Base-by-base conservation (phyloP, 2,888 invertebrate genomes). In the Pammene aurita region DNA sequence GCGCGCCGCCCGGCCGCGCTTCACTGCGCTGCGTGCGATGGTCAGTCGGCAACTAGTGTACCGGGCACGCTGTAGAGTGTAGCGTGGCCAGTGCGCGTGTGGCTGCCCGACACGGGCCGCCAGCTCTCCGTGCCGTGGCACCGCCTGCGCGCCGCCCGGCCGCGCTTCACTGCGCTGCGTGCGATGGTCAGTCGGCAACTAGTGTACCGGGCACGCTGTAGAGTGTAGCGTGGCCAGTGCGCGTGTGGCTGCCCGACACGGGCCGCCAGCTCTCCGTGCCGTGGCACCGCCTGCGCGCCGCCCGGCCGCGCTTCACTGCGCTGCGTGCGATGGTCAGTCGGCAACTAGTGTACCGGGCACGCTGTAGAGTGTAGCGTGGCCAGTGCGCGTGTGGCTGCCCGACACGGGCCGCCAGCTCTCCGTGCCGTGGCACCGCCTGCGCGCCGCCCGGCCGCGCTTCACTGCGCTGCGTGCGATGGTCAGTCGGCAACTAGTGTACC, bases 401-500 rank as follows among this genome's bases (percentile, higher is more conserved):
- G 83, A 7, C 83, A 80, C 42, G 13, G 57, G 60, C 60, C 60
- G 60, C 34, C 60, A 34, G 44, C 84, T 89, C 41, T 77, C 73
- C 1, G 80, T 94, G 5, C 74, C 82, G 0, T 91, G 90, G 80
- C 78, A 82, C 7, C 76, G 80, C n/a, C 77, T 94, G 13, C 84
- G 89, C 73, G 84, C 83, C 55, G 80, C 94, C 7, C 80, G 84
- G 7, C 83, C 80, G 7, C 80, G 80, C 48, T 93, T 89, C 74
- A 78, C 86, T 73, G 76, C 73, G 46, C 74, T 81, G 35, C 87
- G 88, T 57, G 77, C 83, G 13, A 14, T 61, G 60, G 60, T 61
- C 60, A 34, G 60, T 61, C 44, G 26, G 4, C 26, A 26, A n/a
- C n/a, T n/a, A n/a, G n/a, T n/a, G n/a, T n/a, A n/a, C n/a, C n/a